A percentile compares a stretch with the other conserved stretches of the same genome.
These are phyloP conservation scores for Lutraria lutraria DNA, from an alignment of 2,888 invertebrate genomes.

Conservation along the genomic window DNA sequence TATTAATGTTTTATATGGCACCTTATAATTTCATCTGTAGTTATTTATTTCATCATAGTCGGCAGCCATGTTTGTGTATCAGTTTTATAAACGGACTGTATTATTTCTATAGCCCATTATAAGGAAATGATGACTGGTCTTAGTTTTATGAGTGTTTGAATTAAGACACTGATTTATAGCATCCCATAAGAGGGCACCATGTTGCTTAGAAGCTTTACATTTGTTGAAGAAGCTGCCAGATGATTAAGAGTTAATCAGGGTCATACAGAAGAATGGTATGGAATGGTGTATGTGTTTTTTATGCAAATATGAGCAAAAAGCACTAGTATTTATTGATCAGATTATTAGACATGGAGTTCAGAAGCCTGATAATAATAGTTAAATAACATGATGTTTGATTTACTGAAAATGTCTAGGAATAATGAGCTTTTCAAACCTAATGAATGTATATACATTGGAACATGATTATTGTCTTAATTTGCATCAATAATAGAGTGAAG, in stretches of 20 bases:
- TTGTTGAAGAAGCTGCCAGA: constrained; percentile 57
- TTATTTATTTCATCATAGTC: neutral
- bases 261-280: constrained; percentile 57
- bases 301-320: constrained; percentile 64
- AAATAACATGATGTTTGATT: constrained; percentile 51
- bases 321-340: constrained; percentile 59
- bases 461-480: constrained; percentile 39
- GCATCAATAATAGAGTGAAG: constrained; percentile 21
- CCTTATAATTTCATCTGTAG: neutral
- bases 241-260: constrained; percentile 63
- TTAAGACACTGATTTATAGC: constrained; percentile 46
- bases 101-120: neutral
- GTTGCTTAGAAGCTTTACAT: constrained; percentile 57
- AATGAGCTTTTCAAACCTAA: constrained; percentile 23
- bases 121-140: constrained; percentile 13
- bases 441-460: constrained; percentile 41
- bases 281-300: constrained; percentile 69
- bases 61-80: neutral
- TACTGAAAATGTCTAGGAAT: constrained; percentile 45
- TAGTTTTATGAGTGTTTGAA: constrained; percentile 7
- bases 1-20: neutral
- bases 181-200: constrained; percentile 41
- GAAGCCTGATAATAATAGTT: constrained; percentile 45
- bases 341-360: constrained; percentile 27
- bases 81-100: neutral